Base-by-base conservation (phyloP, 2,113 vertebrate species). In the Pseudopodoces humilis region DNA sequence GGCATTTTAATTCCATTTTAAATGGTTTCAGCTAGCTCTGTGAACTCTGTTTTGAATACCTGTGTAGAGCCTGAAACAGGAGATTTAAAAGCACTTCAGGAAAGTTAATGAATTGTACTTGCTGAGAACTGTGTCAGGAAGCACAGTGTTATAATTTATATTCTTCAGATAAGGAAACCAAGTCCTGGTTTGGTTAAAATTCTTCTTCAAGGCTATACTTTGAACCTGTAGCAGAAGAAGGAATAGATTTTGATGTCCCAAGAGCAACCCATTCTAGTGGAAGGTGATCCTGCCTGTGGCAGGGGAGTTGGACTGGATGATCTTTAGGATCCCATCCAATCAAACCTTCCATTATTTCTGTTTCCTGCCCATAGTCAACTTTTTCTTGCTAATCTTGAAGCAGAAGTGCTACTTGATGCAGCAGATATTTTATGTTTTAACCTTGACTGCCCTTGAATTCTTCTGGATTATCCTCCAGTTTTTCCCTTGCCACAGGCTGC, bases 31-130 rank as follows among this genome's bases (percentile, higher is more conserved):
- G 67, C 30, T 67, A 88, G 64, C 64, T 92, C 86, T 88, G 79
- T 90, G 88, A 95, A 90, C 80, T 79, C 53, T 88, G 19, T 71
- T 93, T 90, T 90, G 83, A 86, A 96, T 90, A 86, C 80, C 86
- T 75, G 79, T 70, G 89, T 70, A 93, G 86, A 78, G 83, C 86
- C 93, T 93, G 88, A 86, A 92, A 93, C 18, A 35, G 49, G n/a
- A 94, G 80, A 75, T 84, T 86, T 88, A 94, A 95, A 96, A 95
- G 76, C 90, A 90, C 92, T 96, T 95, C 76, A 90, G 83, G 60
- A 79, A 76, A 86, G 69, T 64, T 93, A 95, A 96, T 94, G 94
- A 95, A 86, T 81, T 90, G 53, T 9, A 8, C 90, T 90, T 86
- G 64, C 90, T 90, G 83, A 84, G 71, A 92, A 88, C 85, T 74